Base-by-base conservation (phyloP, 2,113 vertebrate species). In the Megatriorchis doriae region DNA sequence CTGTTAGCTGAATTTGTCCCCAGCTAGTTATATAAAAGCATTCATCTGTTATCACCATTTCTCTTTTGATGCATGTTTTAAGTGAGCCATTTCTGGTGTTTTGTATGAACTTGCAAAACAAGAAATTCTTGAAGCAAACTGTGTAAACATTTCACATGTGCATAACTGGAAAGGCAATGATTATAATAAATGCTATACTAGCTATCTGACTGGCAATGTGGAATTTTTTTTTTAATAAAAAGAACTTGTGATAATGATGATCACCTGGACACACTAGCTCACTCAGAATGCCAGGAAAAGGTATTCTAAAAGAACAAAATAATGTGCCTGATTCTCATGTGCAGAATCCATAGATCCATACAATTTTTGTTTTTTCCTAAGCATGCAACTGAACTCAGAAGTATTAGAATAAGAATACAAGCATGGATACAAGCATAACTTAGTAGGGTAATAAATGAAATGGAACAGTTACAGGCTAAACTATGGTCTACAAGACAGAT, bases 101-200 rank as follows among this genome's bases (percentile, higher is more conserved):
- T 90, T 81, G 47, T 86, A 61, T 1, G 11, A 93, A 94, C 94
- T 88, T 93, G 74, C 63, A 90, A 85, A 93, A 70, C 78, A 87
- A 94, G 77, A 94, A 78, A 95, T 91, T 93, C 86, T 86, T 82
- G 48, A 91, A 92, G 66, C 42, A 92, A 93, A 95, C 67, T 56
- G 20, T 95, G 63, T 72, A 93, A 96, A 70, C 52, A 81, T 92
- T 95, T 92, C 63, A 79, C 26, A 72, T 9, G 10, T 48, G 43
- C 47, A 29, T 91, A 75, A 56, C 71, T 81, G 67, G 38, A 72
- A 92, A 95, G 71, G 38, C 45, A 75, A 68, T 62, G 31, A 81
- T 81, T 40, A 85, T 61, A 87, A 50, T 26, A 65, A 96, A 89
- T 52, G 36, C 29, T 87, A 71, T 43, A n/a, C 53, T 31, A 86